Conservation (phyloP, 1,140 invertebrate genomes). For the Lutraria rhynchaena region DNA sequence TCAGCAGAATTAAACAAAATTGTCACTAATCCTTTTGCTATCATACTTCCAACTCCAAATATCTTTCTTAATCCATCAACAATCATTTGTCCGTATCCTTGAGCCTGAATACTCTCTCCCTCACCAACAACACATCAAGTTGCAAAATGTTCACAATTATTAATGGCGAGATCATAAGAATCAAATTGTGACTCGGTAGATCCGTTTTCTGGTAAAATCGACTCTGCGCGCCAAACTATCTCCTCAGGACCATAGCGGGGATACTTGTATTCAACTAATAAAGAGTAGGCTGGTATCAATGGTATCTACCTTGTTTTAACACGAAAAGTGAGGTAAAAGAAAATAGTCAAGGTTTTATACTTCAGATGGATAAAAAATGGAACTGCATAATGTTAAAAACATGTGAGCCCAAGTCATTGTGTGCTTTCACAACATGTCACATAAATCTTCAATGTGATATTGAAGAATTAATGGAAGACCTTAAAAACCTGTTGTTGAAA, state of each 20-base stretch:
- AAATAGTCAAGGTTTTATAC: too few relatives aligned
- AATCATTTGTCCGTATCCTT: neutral
- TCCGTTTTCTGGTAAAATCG: neutral
- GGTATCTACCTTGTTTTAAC: too few relatives aligned
- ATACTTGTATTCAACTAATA: constrained; percentile 13
- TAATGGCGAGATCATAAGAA: constrained; percentile 4
- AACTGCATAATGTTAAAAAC: too few relatives aligned
- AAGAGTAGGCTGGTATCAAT: too few relatives aligned
- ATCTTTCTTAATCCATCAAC: neutral
- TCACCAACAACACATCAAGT: constrained; percentile 45
- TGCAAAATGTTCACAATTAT: constrained; percentile 54
- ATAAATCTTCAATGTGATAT: too few relatives aligned
- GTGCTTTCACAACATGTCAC: too few relatives aligned
- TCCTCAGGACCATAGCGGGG: constrained; percentile 11
- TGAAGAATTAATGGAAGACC: too few relatives aligned
- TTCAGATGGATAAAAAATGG: too few relatives aligned
- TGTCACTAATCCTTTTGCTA: constrained; percentile 2
- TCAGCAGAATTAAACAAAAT: constrained; percentile 14
- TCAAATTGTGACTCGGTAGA: neutral
- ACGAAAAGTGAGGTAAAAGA: too few relatives aligned
- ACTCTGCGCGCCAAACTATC: constrained; percentile 42
- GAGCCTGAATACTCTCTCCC: constrained; percentile 32
- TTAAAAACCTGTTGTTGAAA: too few relatives aligned
- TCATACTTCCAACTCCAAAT: neutral
- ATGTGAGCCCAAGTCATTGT: too few relatives aligned